These are phyloP conservation scores for Laticauda colubrina DNA, from an alignment of 2,113 vertebrate species.

Conservation along the genomic window DNA sequence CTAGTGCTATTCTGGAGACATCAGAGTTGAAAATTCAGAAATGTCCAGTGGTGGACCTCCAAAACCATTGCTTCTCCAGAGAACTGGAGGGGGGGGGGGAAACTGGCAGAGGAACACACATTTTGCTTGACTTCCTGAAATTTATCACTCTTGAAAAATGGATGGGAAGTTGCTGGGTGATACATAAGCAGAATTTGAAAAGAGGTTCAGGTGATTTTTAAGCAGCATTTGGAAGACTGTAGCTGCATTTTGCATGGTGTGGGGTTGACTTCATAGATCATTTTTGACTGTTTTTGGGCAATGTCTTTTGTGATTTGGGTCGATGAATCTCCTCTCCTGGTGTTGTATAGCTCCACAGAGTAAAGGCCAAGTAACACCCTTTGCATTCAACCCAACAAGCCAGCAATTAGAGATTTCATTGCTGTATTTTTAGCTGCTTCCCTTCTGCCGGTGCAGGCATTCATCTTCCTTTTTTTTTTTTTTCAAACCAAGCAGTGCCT, in stretches of 20 bases:
- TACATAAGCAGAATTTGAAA: background rate
- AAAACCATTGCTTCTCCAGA: background rate
- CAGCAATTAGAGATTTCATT: background rate
- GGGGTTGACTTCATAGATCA: background rate
- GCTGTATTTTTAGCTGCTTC: background rate
- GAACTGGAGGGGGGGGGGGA: background rate
- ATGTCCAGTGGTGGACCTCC: background rate
- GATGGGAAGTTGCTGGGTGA: background rate
- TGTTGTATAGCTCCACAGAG: no score
- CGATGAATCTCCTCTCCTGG: background rate
- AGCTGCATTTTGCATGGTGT: background rate
- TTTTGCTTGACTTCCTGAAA: background rate
- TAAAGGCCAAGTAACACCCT: background rate
- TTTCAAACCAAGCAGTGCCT: background rate
- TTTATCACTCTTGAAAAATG: background rate
- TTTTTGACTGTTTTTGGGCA: background rate
- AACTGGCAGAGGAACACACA: background rate
- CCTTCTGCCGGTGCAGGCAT: background rate
- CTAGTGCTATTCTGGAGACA: background rate
- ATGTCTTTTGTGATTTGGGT: background rate
- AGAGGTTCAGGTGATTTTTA: background rate
- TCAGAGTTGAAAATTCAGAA: background rate
- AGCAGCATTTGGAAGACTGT: background rate
- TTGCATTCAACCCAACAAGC: background rate
- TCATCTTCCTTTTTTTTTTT: rapidly evolving